Evolutionary conservation across 2,113 vertebrate species (phyloP).

Genomic region (Tupaia tana): DNA sequence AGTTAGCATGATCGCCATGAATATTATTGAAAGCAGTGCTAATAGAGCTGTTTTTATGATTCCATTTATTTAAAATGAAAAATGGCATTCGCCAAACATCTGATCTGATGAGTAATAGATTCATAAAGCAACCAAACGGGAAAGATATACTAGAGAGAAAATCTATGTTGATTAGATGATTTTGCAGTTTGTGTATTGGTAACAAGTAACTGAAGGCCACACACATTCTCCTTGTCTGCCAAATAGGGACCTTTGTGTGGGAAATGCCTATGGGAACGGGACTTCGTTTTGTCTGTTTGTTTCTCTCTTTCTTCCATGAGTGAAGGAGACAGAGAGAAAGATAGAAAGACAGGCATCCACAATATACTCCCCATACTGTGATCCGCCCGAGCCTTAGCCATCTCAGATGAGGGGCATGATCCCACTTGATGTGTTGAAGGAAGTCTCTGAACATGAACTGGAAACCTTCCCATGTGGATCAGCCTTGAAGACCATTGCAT

Average conservation of each 20-base stretch:
- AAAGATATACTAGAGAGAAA: constrained; percentile 83
- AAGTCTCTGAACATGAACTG: no score
- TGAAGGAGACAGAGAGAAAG: no score
- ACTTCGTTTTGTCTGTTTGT: no score
- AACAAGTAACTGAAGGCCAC: constrained; percentile 73
- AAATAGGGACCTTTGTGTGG: neutral
- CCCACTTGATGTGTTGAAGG: no score
- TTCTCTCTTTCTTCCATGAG: no score
- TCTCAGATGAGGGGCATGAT: no score
- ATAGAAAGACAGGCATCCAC: no score
- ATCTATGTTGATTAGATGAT: constrained; percentile 83
- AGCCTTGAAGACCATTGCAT: no score
- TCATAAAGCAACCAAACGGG: constrained; percentile 81
- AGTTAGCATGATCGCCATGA: constrained; percentile 72
- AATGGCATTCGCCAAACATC: constrained; percentile 84
- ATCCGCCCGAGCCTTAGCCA: no score
- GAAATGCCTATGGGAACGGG: neutral
- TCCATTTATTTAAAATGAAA: constrained; percentile 84
- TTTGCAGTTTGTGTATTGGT: constrained; percentile 67
- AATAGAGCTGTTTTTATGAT: constrained; percentile 81
- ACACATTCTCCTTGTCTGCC: neutral
- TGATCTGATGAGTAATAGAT: constrained; percentile 83
- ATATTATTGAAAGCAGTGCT: constrained; percentile 75
- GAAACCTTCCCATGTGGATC: no score
- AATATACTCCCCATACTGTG: no score